phyloP scores from a whole-genome alignment of 2,888 invertebrate genomes.

The Schrankia costaestrigalis region DNA sequence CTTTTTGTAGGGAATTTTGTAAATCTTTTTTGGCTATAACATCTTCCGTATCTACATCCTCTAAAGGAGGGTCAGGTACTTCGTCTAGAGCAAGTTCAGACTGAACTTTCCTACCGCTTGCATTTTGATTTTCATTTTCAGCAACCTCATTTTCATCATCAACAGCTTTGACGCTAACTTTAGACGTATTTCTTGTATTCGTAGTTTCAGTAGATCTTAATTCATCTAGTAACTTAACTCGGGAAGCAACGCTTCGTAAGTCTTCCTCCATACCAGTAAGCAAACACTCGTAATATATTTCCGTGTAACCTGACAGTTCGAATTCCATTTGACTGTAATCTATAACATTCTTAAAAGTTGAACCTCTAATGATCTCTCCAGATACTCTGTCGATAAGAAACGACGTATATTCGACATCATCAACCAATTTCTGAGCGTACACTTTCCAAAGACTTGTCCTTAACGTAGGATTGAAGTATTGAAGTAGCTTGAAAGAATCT shows the following conservation, averaged over 20 bases:
- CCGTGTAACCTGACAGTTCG: conserved; percentile 62
- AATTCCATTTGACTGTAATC: conserved; percentile 70
- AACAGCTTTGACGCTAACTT: conserved; percentile 28
- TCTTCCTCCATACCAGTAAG: conserved; percentile 57
- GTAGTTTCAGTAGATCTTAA: conserved; percentile 49
- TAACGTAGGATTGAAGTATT: conserved; percentile 66
- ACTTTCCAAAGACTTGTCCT: conserved; percentile 62
- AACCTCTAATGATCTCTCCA: conserved; percentile 64
- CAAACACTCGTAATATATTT: conserved; percentile 65
- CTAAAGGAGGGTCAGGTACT: background rate
- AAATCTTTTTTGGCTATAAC: conserved; percentile 35
- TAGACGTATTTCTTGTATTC: conserved; percentile 42
- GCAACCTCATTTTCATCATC: conserved; percentile 8
- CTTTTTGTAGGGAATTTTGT: conserved; percentile 37
- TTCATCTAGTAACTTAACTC: conserved; percentile 59
- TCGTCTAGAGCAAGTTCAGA: too few relatives aligned
- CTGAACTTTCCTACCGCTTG: too few relatives aligned
- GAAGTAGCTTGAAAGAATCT: conserved; percentile 65
- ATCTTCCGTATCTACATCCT: conserved; percentile 10
- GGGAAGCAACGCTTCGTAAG: conserved; percentile 58
- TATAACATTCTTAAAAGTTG: conserved; percentile 63
- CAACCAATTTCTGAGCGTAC: conserved; percentile 53
- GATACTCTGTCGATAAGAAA: conserved; percentile 65
- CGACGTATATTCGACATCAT: conserved; percentile 53
- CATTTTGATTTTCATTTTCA: conserved; percentile 6